Evolutionary conservation across 2,113 vertebrate species (phyloP).

Genomic region (Dromaius novaehollandiae): DNA sequence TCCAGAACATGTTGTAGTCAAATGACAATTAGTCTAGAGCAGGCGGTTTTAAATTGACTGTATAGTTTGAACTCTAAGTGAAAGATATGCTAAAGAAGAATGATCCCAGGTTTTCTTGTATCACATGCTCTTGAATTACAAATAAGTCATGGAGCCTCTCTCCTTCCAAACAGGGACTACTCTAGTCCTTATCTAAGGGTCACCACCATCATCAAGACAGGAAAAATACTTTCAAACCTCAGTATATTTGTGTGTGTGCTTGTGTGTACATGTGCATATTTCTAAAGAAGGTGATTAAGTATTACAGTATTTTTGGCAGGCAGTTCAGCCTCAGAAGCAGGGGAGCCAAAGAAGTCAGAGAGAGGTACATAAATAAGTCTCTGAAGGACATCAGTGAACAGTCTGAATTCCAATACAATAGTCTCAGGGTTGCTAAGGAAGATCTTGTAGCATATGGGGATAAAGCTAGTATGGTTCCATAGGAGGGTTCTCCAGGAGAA

Average conservation of each 20-base stretch:
- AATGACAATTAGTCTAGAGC: background rate
- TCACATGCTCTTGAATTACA: background rate
- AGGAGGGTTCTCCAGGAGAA: background rate
- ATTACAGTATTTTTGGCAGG: background rate
- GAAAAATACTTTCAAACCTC: background rate
- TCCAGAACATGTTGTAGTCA: background rate
- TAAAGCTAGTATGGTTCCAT: background rate
- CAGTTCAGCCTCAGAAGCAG: background rate
- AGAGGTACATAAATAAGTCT: background rate
- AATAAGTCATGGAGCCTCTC: background rate
- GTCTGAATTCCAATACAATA: background rate
- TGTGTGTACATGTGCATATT: background rate
- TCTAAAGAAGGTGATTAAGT: background rate
- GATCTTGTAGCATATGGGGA: background rate
- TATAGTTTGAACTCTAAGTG: background rate
- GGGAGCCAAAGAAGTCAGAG: background rate
- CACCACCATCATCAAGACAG: background rate
- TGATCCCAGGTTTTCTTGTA: background rate
- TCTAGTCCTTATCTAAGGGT: background rate
- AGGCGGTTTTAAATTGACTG: background rate
- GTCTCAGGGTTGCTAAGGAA: background rate
- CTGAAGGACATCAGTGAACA: background rate
- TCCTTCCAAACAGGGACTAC: background rate
- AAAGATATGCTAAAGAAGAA: background rate
- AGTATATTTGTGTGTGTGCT: background rate